These are phyloP conservation scores for Bombyx mori DNA, from an alignment of 1,140 invertebrate genomes.

Conservation along the genomic window DNA sequence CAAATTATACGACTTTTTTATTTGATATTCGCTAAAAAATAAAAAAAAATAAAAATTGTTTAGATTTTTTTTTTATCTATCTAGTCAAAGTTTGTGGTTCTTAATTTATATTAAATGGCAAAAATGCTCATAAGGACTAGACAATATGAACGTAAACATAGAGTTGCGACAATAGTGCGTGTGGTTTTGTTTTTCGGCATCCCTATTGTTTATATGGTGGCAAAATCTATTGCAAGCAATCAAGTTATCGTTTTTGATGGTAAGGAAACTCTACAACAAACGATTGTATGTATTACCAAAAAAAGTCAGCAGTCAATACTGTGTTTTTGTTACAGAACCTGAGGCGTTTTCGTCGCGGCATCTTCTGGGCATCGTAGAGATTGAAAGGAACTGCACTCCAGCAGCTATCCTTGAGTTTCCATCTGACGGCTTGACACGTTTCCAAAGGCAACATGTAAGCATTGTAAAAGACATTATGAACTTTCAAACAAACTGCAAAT, in stretches of 20 bases:
- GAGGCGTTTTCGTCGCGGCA: conserved; percentile 20
- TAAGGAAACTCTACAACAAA: not conserved
- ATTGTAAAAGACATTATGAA: not conserved
- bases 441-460: conserved; percentile 72
- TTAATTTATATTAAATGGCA: conserved; percentile 33
- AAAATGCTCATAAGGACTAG: conserved; percentile 62
- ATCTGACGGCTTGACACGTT: conserved; percentile 79
- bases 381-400: conserved; percentile 77
- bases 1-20: conserved; percentile 56
- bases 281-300: conserved; percentile 2
- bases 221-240: conserved; percentile 3
- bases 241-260: not conserved
- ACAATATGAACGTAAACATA: conserved; percentile 30
- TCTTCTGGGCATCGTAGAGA: conserved; percentile 23
- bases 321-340: not conserved
- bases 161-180: conserved; percentile 32
- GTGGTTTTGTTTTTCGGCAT: conserved; percentile 44
- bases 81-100: not conserved
- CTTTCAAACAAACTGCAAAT: not conserved
- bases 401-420: conserved; percentile 87
- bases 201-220: conserved; percentile 29
- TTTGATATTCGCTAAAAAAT: conserved; percentile 32
- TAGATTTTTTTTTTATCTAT: conserved; percentile 1
- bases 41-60: conserved; percentile 3
- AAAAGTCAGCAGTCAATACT: conserved; percentile 1